phyloP scores from a whole-genome alignment of 2,113 vertebrate species.

The Amia ocellicauda region DNA sequence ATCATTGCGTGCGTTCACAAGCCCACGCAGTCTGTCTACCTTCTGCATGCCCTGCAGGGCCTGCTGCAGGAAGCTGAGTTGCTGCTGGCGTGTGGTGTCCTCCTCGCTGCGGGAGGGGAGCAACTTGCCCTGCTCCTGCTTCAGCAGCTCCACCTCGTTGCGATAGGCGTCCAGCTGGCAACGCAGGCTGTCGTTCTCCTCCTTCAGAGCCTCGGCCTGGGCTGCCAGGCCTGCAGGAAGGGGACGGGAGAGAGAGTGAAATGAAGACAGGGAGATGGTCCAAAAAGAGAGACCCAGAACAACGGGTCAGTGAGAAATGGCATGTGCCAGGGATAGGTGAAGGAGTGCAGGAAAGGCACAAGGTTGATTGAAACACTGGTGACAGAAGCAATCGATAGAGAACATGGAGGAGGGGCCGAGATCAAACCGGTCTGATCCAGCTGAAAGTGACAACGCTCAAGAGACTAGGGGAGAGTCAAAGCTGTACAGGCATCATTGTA shows the following conservation, averaged over 20 bases:
- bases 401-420: not conserved
- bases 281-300: not conserved
- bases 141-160: slow-evolving; percentile 92
- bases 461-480: no score
- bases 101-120: slow-evolving; percentile 71
- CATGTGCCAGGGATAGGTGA: not conserved
- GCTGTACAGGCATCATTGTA: no score
- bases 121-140: slow-evolving; percentile 87
- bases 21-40: no score
- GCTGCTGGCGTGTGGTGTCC: slow-evolving; percentile 82
- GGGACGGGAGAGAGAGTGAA: not conserved
- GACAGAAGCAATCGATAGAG: not conserved
- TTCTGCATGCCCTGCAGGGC: slow-evolving; percentile 95
- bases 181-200: slow-evolving; percentile 92
- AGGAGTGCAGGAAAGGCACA: not conserved
- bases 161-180: slow-evolving; percentile 93
- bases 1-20: no score
- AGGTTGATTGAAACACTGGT: not conserved
- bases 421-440: no score
- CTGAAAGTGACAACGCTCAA: no score
- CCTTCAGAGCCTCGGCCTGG: slow-evolving; percentile 85
- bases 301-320: not conserved
- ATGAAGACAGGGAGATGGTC: no score
- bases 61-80: slow-evolving; percentile 90
- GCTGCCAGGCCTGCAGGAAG: slow-evolving; percentile 62